A percentile compares a stretch with the other conserved stretches of the same genome.
phyloP scores from a whole-genome alignment of 2,797 vertebrate genomes.

The Chelonia mydas region DNA sequence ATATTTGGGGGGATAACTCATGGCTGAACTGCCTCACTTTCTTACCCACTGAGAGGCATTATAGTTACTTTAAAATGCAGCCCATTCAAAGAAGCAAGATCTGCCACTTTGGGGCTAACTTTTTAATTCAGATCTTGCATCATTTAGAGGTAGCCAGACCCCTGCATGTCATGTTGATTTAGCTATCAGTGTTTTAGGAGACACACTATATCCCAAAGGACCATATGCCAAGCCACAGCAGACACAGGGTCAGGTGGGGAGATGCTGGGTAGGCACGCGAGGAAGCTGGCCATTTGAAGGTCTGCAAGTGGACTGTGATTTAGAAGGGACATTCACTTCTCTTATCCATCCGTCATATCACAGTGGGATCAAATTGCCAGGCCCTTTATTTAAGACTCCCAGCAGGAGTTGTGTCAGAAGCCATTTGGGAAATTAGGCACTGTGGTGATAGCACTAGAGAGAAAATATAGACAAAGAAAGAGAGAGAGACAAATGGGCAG shows the following conservation, averaged over 20 bases:
- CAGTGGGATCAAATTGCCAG: not conserved
- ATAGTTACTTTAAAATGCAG: not conserved
- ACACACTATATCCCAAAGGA: not conserved
- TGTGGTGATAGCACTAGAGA: not conserved
- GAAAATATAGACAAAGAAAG: not conserved
- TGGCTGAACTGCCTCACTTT: not conserved
- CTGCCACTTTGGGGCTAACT: not conserved
- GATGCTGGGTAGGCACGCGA: not conserved
- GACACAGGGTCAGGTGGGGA: not conserved
- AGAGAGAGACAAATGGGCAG: not conserved
- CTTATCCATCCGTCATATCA: not conserved
- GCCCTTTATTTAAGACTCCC: not conserved
- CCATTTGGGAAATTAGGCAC: not conserved
- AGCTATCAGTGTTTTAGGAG: not conserved
- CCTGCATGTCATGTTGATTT: not conserved
- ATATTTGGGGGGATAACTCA: not conserved
- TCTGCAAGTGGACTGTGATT: not conserved
- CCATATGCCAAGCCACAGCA: not conserved
- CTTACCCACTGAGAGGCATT: not conserved
- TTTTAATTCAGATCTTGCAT: not conserved
- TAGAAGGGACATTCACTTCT: not conserved
- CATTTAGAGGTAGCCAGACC: not conserved
- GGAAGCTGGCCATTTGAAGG: not conserved
- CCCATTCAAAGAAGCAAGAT: not conserved
- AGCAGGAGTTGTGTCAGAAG: not conserved